Evolutionary conservation across 2,888 invertebrate genomes (phyloP), one percentile per base, ranked within the genome.

Genomic region (Mylabris sibirica): DNA sequence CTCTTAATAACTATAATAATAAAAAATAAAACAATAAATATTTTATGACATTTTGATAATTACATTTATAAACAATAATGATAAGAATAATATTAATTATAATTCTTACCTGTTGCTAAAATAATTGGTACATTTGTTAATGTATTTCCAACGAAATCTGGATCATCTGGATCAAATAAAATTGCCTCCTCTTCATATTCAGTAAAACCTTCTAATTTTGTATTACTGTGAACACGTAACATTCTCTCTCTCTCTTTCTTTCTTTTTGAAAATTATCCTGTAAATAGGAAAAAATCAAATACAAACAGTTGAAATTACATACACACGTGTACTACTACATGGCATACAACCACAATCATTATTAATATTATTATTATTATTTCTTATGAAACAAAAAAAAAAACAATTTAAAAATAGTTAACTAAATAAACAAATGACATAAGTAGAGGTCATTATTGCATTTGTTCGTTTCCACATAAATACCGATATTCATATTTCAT

Each of bases 151-250:
- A 80, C 78, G 70, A 84, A 84, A 76, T 84, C 84, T 34, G 84
- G 84, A 76, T 84, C 84, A 71, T 84, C 84, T n/a, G 78, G 78
- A 72, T 84, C 84, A 71, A 84, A 84, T 57, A 81, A 77, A 49
- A 84, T 84, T 66, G 49, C 8, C 20, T 81, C 83, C 65, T 84
- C 84, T 72, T 84, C 84, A 72, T 80, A 84, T 70, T 84, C 84
- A 24, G 84, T 84, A 74, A 81, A 84, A 22, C 81, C 79, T 57
- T 77, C 76, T 44, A 82, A 75, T 66, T 80, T 79, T 6, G 79
- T 77, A 66, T 79, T 81, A 68, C 82, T 83, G 73, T 81, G 78
- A 8, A 84, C 81, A 60, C 81, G 76, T 64, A 83, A 66, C 84
- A 84, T 84, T 76, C 77, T 49, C 3, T 49, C 20, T 14, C 6